A percentile compares a stretch with the other conserved stretches of the same genome.
phyloP scores from a whole-genome alignment of 2,113 vertebrate genomes.

The Thymallus thymallus region DNA sequence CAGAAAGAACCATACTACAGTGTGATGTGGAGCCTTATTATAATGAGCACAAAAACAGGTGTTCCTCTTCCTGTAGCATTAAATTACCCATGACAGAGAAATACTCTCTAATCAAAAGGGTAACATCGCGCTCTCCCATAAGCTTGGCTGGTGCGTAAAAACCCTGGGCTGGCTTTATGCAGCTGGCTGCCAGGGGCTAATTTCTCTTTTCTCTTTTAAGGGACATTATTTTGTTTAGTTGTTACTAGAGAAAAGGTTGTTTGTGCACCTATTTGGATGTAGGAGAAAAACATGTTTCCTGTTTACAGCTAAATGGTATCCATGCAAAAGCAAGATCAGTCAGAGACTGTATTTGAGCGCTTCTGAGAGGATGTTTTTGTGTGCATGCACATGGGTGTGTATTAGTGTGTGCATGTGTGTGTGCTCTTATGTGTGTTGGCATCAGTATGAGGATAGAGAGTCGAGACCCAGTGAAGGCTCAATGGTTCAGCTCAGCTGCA shows the following conservation, averaged over 20 bases:
- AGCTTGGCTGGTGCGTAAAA: slow-evolving; percentile 27
- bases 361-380: neutral
- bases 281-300: slow-evolving; percentile 27
- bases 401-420: slow-evolving; percentile 2
- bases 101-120: slow-evolving; percentile 21
- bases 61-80: slow-evolving; percentile 58
- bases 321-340: slow-evolving; percentile 14
- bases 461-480: neutral
- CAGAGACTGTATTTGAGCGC: neutral
- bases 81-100: slow-evolving; percentile 61
- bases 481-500: slow-evolving; percentile 24
- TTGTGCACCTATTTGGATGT: slow-evolving; percentile 53
- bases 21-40: slow-evolving; percentile 44
- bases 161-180: slow-evolving; percentile 56
- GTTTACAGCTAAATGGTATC: neutral
- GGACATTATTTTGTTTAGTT: slow-evolving; percentile 70
- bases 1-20: slow-evolving; percentile 15
- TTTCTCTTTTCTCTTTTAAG: slow-evolving; percentile 63
- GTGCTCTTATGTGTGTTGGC: slow-evolving; percentile 22
- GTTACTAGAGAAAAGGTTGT: slow-evolving; percentile 59
- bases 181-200: slow-evolving; percentile 56
- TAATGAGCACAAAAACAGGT: slow-evolving; percentile 46
- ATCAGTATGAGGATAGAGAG: slow-evolving; percentile 20
- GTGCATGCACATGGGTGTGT: neutral
- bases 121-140: slow-evolving; percentile 18